A percentile compares a stretch with the other conserved stretches of the same genome.
Conservation (phyloP, 2,797 vertebrate genomes). For the Trachops cirrhosus region DNA sequence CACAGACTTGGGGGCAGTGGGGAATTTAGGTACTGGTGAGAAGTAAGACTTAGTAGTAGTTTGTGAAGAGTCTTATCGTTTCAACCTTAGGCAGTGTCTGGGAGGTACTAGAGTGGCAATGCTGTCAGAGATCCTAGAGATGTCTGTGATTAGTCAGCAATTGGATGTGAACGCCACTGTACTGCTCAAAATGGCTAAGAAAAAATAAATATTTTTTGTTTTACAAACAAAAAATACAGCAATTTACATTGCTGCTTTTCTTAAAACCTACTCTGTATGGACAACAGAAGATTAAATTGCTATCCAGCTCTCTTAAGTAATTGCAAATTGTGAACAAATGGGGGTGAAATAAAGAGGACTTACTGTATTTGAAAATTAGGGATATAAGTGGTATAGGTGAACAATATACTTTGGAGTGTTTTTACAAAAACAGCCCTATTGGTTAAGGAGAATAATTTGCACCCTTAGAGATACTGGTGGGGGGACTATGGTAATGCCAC, state of each 20-base stretch:
- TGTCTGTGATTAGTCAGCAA: neutral
- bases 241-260: conserved; percentile 1
- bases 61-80: neutral
- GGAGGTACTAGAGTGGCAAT: neutral
- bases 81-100: neutral
- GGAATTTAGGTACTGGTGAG: neutral
- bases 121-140: neutral
- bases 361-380: neutral
- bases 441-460: neutral
- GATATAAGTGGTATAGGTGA: neutral
- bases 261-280: neutral
- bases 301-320: neutral
- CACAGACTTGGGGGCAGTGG: neutral
- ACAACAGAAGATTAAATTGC: neutral
- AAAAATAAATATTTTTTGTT: neutral
- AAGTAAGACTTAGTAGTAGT: neutral
- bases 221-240: too few relatives aligned
- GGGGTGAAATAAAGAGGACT: conserved; percentile 1
- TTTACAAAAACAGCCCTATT: neutral
- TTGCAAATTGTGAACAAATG: neutral
- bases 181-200: neutral
- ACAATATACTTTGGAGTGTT: neutral
- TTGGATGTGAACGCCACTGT: neutral
- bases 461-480: neutral
- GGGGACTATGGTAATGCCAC: neutral